Evolutionary conservation across 1,140 invertebrate species (phyloP).

Genomic region (Hypothenemus hampei): DNA sequence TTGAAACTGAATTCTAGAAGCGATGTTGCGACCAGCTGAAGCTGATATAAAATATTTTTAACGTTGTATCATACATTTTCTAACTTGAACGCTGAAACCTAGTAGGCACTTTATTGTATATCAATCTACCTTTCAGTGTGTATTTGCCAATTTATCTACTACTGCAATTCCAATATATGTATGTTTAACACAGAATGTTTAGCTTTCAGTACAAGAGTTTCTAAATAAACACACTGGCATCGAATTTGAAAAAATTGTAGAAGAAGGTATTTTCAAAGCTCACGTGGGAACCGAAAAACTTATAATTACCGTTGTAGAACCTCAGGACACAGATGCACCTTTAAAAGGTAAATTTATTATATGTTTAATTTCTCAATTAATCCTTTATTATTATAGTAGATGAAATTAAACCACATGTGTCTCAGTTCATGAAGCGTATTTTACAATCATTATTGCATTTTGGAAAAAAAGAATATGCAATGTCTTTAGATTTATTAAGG

Average conservation of each 20-base stretch:
- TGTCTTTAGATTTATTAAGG: constrained; percentile 38
- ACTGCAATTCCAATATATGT: not conserved
- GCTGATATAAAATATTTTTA: too few relatives aligned
- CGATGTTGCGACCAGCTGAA: too few relatives aligned
- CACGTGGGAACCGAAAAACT: constrained; percentile 39
- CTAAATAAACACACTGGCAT: constrained; percentile 44
- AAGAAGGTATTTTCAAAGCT: constrained; percentile 36
- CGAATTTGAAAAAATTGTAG: constrained; percentile 34
- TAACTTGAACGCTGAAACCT: too few relatives aligned
- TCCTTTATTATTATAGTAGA: not conserved
- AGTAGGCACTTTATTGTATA: not conserved
- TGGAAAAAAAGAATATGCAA: constrained; percentile 36
- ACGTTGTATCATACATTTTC: too few relatives aligned
- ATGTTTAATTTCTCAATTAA: not conserved
- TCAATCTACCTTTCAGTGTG: too few relatives aligned
- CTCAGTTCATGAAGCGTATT: constrained; percentile 36
- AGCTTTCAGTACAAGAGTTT: constrained; percentile 44
- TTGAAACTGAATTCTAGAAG: too few relatives aligned
- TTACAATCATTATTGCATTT: constrained; percentile 38
- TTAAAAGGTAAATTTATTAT: constrained; percentile 11
- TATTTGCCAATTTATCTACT: too few relatives aligned
- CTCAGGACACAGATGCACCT: not conserved
- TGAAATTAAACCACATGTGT: constrained; percentile 36
- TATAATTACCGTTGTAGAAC: constrained; percentile 29
- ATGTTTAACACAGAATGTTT: too few relatives aligned